Evolutionary conservation across 2,797 vertebrate species (phyloP), one percentile per base, ranked within the genome.

Genomic region (Antennarius maculatus): DNA sequence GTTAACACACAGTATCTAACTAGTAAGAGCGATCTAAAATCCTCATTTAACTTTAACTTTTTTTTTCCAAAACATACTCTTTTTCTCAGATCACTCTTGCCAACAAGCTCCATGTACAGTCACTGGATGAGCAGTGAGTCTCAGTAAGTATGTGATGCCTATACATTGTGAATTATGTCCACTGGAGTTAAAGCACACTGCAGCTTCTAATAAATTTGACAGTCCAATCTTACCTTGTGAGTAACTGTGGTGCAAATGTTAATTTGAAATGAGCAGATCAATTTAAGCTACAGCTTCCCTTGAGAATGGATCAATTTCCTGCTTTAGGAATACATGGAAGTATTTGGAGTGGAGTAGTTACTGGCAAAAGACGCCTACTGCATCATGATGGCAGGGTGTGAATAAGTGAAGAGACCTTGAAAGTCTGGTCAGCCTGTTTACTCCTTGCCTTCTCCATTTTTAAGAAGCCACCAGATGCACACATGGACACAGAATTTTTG

Each of bases 401-500:
- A 70, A 34, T 63, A 55, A 53, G 7, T 67, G 31, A 54, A 47
- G 58, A 62, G 14, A 34, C 53, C 48, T 71, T 45, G 37, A 53
- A 66, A 65, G 54, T 72, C 10, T 5, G 4, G 16, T 27, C 42
- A 17, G 47, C 51, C 50, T 61, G 41, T 56, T 71, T 62, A 37
- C n/a, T n/a, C 0, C 61, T 28, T 47, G 49, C 58, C 10, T 65
- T 45, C 18, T 58, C 50, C 12, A 4, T 42, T 54, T 63, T 53
- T 17, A 59, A 66, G 64, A 55, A 62, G 48, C 18, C 52, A 67
- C 46, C 56, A 43, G 49, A 57, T 50, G 28, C 39, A 46, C 42
- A 47, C 16, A 31, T 54, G 56, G 63, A 74, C 23, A 54, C 71
- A 41, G 47, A 60, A 65, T 83, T 52, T 42, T 66, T 55, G 52